Conservation (phyloP, 2,113 vertebrate species). For the Syngnathus typhle region DNA sequence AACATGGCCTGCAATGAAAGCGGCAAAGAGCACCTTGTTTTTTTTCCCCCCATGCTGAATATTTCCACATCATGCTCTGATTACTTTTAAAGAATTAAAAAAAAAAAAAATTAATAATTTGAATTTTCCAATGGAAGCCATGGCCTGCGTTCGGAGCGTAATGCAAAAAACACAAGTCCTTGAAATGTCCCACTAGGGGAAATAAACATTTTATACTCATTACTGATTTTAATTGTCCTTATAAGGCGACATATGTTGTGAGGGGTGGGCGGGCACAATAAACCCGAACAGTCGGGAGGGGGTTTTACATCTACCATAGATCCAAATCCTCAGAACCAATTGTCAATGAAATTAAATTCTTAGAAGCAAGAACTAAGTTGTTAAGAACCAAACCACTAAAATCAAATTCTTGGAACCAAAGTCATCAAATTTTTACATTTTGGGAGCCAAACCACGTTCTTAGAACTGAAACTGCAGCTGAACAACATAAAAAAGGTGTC, state of each 20-base stretch:
- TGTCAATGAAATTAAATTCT: too few relatives aligned
- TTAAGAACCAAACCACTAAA: too few relatives aligned
- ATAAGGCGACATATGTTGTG: neutral
- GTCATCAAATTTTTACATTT: neutral
- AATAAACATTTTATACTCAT: conserved; percentile 3
- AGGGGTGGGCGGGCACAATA: neutral
- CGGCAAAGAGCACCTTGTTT: neutral
- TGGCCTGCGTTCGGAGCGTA: neutral
- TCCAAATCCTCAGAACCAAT: too few relatives aligned
- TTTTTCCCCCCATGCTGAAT: too few relatives aligned
- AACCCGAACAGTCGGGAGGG: neutral
- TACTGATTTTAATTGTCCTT: conserved; percentile 5
- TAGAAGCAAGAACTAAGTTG: neutral
- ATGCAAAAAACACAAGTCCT: neutral
- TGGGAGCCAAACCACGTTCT: too few relatives aligned
- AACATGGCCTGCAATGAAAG: neutral
- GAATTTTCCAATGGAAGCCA: neutral
- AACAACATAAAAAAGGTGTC: conserved; percentile 24
- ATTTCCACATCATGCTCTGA: too few relatives aligned
- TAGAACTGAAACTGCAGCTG: neutral
- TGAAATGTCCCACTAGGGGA: neutral
- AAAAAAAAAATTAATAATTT: neutral
- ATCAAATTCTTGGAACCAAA: too few relatives aligned
- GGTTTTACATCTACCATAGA: neutral
- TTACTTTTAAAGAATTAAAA: too few relatives aligned